A percentile compares a stretch with the other conserved stretches of the same genome.
phyloP scores from a whole-genome alignment of 92 coral and sea anemone genomes.

The Actinostola sp. region DNA sequence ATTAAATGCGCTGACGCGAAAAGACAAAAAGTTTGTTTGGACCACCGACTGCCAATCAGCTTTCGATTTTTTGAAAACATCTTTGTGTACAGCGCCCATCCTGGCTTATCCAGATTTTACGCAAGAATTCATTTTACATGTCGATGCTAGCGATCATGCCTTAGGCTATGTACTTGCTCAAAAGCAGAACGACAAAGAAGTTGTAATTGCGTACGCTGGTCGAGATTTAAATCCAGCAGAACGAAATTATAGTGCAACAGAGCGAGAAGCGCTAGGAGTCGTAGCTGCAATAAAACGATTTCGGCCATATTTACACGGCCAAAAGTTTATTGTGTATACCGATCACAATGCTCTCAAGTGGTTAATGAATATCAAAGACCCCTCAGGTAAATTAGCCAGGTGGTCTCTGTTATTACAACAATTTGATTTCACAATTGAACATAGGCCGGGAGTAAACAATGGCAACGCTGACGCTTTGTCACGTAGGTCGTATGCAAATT shows the following conservation, averaged over 20 bases:
- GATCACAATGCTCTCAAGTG: conserved; percentile 47
- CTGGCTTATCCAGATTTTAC: conserved; percentile 50
- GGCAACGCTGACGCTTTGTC: conserved; percentile 60
- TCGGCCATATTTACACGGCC: conserved; percentile 49
- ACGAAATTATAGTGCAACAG: conserved; percentile 55
- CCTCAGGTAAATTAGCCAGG: conserved; percentile 43
- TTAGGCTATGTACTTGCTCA: conserved; percentile 52
- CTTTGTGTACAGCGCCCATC: conserved; percentile 51
- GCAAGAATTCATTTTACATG: conserved; percentile 34
- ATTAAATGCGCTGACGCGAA: conserved; percentile 34
- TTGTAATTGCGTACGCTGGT: conserved; percentile 45
- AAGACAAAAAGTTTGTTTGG: conserved; percentile 56
- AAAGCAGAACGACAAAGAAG: conserved; percentile 30
- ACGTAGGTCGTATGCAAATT: conserved; percentile 20
- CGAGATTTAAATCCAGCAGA: conserved; percentile 44
- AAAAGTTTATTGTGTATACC: conserved; percentile 38
- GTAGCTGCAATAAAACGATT: conserved; percentile 51
- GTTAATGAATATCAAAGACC: conserved; percentile 40
- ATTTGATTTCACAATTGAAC: conserved; percentile 48
- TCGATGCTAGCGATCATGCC: conserved; percentile 45
- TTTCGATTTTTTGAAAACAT: conserved; percentile 37
- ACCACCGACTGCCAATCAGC: conserved; percentile 25
- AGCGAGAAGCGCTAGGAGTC: conserved; percentile 53
- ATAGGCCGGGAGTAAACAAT: conserved; percentile 37
- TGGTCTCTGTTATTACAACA: conserved; percentile 51